phyloP scores from a whole-genome alignment of 1,140 invertebrate genomes.

The Conus betulinus region DNA sequence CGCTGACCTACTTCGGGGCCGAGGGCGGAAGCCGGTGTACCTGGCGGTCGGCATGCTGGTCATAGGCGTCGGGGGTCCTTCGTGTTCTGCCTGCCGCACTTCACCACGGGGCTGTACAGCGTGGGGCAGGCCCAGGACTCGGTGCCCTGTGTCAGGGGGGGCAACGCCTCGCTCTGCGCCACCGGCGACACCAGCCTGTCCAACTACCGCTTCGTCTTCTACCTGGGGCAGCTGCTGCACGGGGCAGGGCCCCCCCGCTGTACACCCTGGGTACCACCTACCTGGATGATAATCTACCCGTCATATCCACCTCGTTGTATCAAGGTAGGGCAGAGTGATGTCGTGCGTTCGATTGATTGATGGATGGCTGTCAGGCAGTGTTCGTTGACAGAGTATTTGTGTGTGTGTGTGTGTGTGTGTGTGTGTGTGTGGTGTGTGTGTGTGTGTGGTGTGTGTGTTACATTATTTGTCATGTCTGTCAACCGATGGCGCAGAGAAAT shows the following conservation, averaged over 20 bases:
- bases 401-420: too few species aligned
- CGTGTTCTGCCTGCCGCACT: conserved; percentile 95
- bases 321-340: conserved; percentile 48
- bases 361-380: too few species aligned
- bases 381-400: too few species aligned
- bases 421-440: too few species aligned
- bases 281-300: conserved; percentile 70
- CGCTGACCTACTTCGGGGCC: conserved; percentile 91
- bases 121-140: conserved; percentile 28
- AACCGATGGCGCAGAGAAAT: too few species aligned
- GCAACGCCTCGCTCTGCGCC: conserved; percentile 51
- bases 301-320: conserved; percentile 62
- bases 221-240: conserved; percentile 89
- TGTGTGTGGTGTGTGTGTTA: too few species aligned
- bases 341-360: too few species aligned
- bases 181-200: conserved; percentile 61
- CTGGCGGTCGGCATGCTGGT: conserved; percentile 87
- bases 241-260: conserved; percentile 92
- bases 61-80: conserved; percentile 86
- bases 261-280: conserved; percentile 73
- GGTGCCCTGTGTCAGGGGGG: conserved; percentile 43
- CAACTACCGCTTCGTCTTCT: conserved; percentile 79
- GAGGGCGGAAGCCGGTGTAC: conserved; percentile 87
- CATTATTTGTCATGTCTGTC: too few species aligned
- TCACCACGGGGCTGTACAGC: conserved; percentile 78